These are phyloP conservation scores for Palythoa grandiflora DNA, from an alignment of 92 coral and sea anemone genomes.

Conservation along the genomic window DNA sequence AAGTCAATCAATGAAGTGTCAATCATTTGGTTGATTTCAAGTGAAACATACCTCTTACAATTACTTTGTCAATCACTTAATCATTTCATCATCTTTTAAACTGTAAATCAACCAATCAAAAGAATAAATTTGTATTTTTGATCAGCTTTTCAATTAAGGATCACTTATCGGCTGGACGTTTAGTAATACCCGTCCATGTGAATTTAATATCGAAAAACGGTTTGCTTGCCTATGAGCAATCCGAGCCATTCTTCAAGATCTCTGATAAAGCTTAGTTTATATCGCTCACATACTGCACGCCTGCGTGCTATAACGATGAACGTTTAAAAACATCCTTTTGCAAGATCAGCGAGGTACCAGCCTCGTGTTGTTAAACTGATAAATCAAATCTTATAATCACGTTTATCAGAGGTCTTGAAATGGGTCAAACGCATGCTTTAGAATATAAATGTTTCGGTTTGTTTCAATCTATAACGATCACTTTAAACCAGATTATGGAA, in stretches of 20 bases:
- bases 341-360: slow-evolving; percentile 17
- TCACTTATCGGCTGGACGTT: neutral
- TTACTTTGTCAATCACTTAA: neutral
- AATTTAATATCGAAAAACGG: neutral
- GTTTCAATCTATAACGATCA: slow-evolving; percentile 1
- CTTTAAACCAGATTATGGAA: neutral
- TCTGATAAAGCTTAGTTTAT: neutral
- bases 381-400: neutral
- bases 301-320: slow-evolving; percentile 5
- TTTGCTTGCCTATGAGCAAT: neutral
- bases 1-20: slow-evolving; percentile 13
- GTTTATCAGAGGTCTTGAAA: slow-evolving; percentile 22
- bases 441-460: slow-evolving; percentile 3
- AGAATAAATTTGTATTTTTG: neutral
- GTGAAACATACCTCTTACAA: neutral
- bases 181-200: too few relatives aligned
- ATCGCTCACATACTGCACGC: slow-evolving; percentile 6
- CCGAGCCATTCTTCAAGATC: slow-evolving; percentile 6
- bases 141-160: neutral
- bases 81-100: neutral
- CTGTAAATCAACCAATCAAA: neutral
- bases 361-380: neutral
- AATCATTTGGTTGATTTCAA: neutral
- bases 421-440: neutral
- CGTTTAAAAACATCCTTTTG: neutral